Conservation (phyloP, 2,113 vertebrate genomes). For the Pyxicephalus adspersus region DNA sequence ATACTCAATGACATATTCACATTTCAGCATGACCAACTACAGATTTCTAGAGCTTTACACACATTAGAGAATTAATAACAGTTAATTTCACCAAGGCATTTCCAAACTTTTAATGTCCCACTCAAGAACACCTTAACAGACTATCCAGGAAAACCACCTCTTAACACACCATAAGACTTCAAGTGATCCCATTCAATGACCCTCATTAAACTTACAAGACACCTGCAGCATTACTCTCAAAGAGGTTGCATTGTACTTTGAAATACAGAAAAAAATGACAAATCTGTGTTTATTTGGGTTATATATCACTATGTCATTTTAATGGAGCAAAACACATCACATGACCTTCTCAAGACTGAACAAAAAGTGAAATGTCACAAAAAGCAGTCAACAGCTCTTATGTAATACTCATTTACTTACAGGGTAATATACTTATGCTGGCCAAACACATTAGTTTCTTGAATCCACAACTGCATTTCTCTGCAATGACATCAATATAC, state of each 20-base stretch:
- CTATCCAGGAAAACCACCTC: not conserved
- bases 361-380: too few species aligned
- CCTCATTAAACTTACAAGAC: not conserved
- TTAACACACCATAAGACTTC: conserved; percentile 11
- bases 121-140: not conserved
- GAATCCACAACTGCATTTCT: too few species aligned
- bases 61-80: not conserved
- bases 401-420: too few species aligned
- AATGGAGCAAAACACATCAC: too few species aligned
- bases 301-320: not conserved
- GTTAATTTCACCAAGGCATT: not conserved
- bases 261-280: not conserved
- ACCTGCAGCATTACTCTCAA: conserved; percentile 2
- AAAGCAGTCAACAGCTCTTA: too few species aligned
- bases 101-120: not conserved
- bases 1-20: not conserved
- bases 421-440: too few species aligned
- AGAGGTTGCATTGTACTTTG: not conserved
- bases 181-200: too few species aligned
- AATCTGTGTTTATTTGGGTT: not conserved
- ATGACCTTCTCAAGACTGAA: too few species aligned
- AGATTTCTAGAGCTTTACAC: not conserved
- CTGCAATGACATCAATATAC: too few species aligned
- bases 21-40: not conserved
- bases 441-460: too few species aligned